Evolutionary conservation across 2,797 vertebrate genomes (phyloP).

Genomic region (Labroides dimidiatus): DNA sequence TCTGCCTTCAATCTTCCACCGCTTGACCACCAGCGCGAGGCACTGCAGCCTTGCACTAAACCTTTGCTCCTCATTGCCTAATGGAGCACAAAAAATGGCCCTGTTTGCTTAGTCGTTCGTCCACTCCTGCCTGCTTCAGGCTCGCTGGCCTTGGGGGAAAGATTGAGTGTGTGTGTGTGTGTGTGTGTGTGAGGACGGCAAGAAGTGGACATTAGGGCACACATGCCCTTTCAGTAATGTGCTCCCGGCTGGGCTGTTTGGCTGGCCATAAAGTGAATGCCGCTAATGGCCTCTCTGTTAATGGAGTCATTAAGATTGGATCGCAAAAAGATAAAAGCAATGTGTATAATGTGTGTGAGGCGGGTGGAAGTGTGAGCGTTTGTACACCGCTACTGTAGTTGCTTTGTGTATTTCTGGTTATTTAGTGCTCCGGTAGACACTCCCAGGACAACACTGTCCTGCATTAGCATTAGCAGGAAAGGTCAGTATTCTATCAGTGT

Average conservation of each 20-base stretch:
- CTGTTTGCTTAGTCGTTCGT: slow-evolving; percentile 71
- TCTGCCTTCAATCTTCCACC: slow-evolving; percentile 55
- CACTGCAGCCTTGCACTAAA: slow-evolving; percentile 62
- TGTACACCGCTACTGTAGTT: slow-evolving; percentile 59
- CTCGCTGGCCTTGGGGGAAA: slow-evolving; percentile 56
- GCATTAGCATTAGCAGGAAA: slow-evolving; percentile 61
- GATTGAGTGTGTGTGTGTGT: slow-evolving; percentile 34
- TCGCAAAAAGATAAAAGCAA: slow-evolving; percentile 79
- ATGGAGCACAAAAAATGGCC: slow-evolving; percentile 74
- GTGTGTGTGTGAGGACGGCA: slow-evolving; percentile 49
- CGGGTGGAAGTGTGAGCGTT: slow-evolving; percentile 53
- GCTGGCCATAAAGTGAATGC: slow-evolving; percentile 76
- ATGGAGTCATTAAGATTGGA: slow-evolving; percentile 82
- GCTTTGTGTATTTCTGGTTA: slow-evolving; percentile 46
- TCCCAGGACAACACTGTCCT: slow-evolving; percentile 31
- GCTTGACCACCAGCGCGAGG: slow-evolving; percentile 66
- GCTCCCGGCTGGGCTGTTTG: slow-evolving; percentile 76
- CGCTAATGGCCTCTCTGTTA: slow-evolving; percentile 79
- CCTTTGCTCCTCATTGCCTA: slow-evolving; percentile 75
- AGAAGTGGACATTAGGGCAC: slow-evolving; percentile 77
- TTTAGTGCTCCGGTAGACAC: slow-evolving; percentile 40
- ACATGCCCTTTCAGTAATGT: slow-evolving; percentile 77
- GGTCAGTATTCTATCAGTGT: slow-evolving; percentile 63
- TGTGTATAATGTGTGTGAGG: slow-evolving; percentile 64
- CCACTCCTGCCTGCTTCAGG: slow-evolving; percentile 67